Evolutionary conservation across 2,797 vertebrate genomes (phyloP).

Genomic region (Argyrosomus regius): DNA sequence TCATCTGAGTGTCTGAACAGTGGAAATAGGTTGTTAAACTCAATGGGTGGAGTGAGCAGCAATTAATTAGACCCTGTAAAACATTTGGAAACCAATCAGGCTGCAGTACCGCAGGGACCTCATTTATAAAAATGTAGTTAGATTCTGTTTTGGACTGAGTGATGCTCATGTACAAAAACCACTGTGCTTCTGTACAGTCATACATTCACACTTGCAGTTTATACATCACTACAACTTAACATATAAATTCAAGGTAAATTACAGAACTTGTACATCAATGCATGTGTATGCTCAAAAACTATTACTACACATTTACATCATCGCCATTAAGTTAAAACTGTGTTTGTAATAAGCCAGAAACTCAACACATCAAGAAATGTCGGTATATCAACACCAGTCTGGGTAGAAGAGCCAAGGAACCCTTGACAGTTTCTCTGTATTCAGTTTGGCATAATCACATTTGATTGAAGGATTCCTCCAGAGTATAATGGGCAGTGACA

Average conservation of each 20-base stretch:
- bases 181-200: neutral
- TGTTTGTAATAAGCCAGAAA: neutral
- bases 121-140: slow-evolving; percentile 60
- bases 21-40: slow-evolving; percentile 65
- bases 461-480: slow-evolving; percentile 30
- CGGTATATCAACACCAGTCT: neutral
- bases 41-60: slow-evolving; percentile 55
- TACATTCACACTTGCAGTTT: neutral
- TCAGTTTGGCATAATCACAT: slow-evolving; percentile 28
- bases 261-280: neutral
- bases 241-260: neutral
- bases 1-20: slow-evolving; percentile 39
- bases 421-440: neutral
- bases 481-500: slow-evolving; percentile 17
- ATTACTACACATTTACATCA: neutral
- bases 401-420: neutral
- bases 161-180: too few species aligned
- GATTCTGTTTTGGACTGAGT: slow-evolving; percentile 32
- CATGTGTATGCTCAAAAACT: neutral
- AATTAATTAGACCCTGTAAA: slow-evolving; percentile 76
- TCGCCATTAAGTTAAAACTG: neutral
- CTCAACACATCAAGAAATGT: neutral
- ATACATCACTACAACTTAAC: neutral
- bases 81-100: slow-evolving; percentile 67
- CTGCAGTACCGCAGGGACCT: slow-evolving; percentile 49